Evolutionary conservation across 2,888 invertebrate genomes (phyloP), one percentile per base, ranked within the genome.

Genomic region (Drosophila acutilabella): DNA sequence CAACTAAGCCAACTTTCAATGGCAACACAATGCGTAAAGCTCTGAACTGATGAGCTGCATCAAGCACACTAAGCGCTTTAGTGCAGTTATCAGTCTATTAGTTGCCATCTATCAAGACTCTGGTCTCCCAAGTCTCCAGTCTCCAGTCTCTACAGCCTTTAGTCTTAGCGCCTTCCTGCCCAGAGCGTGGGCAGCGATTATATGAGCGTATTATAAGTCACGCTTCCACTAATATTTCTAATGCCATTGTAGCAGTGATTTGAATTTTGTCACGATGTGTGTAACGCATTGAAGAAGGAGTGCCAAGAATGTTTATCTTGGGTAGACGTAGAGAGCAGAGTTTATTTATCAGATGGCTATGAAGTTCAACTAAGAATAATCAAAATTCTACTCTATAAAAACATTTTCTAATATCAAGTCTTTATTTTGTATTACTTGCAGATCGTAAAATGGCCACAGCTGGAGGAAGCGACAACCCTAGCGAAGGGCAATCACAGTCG

Each of bases 81-180:
- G 64, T 50, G 82, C 88, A 82, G 82, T 82, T 82, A 82, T 89
- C 82, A 89, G 82, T 83, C 85, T 89, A 82, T 82, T 82, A 82
- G 82, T 66, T 59, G 58, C 26, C 64, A 73, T 83, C 66, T 80
- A 72, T 77, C 73, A 77, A 51, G 54, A n/a, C 26, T 11, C 4
- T 1, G 6, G 10, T 14, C 33, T 33, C 41, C 4, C 33, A 16
- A 47, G 14, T 26, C 26, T n/a, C 6, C 40, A n/a, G n/a, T 40
- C 14, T 5, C 5, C 13, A 14, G 14, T 40, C 40, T 40, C 13
- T 30, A 30, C 8, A 30, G 44, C 7, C 13, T 50, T 11, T 48
- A 41, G 18, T 50, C 48, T 36, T 33, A 44, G 40, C 57, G 57
- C 58, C 56, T 51, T 38, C 4, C 42, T 14, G n/a, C 13, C 14